Base-by-base conservation (phyloP, 2,888 invertebrate species). In the Adela reaumurella region DNA sequence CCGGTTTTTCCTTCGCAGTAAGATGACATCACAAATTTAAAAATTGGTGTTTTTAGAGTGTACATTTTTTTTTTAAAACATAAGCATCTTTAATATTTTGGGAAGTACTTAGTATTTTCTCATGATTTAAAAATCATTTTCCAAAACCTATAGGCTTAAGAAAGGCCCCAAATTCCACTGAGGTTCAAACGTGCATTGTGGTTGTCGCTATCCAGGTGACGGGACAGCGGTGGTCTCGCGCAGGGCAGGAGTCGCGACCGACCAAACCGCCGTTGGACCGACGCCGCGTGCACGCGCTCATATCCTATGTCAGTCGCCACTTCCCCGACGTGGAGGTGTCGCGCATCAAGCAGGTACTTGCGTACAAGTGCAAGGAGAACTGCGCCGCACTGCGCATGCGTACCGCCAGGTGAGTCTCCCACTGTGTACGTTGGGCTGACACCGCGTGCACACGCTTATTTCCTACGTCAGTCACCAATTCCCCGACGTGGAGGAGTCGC, bases 281-380 rank as follows among this genome's bases (percentile, higher is more conserved):
- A 46, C 83, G 85, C 63, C 83, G 88, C 64, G 88, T 88, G 19
- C 87, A 88, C 74, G 88, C 88, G 46, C 86, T 88, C 64, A 88
- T 88, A 68, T 86, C 87, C 46, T 88, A 88, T 73, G 88, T 88
- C 58, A 87, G 86, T 62, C 81, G 85, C 46, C 82, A 87, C 63
- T 88, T 88, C 77, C 88, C 88, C 29, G 83, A 85, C 63, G 85
- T 88, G 18, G 88, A 88, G 70, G 86, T 87, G 62, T 87, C 87
- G 72, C 78, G 88, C 62, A 88, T 88, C 66, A 88, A 88, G 68
- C 88, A 88, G 69, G 88, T 88, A 57, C 74, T 88, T 57, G 88
- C 88, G 19, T 88, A 88, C 71, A 88, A 88, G 70, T 88, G 88
- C 69, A 88, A 88, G 74, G 88, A 88, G 68, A 88, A 88, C 70